Base-by-base conservation (phyloP, 2,888 invertebrate genomes). In the Cerceris ruficornis region DNA sequence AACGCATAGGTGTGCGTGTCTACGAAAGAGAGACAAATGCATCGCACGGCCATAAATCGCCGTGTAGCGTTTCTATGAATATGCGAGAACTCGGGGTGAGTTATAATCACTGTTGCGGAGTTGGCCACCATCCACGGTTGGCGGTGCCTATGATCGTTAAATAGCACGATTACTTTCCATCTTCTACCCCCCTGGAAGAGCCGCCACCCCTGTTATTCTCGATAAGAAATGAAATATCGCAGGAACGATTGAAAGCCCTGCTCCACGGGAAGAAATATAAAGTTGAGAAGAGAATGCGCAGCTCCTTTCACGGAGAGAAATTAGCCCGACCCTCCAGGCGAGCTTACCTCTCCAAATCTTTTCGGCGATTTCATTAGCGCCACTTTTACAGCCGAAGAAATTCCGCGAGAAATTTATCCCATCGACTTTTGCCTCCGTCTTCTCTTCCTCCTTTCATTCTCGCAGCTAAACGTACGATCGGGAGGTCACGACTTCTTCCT, bases 31-130 rank as follows among this genome's bases (percentile, higher is more conserved):
- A 75, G 73, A 69, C 67, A 83, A 80, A 85, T 77, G 85, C 70
- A 85, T 83, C 76, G 78, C 80, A 73, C 73, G 75, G 71, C 68
- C 85, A 81, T 84, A 83, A 85, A 85, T 84, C 84, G 72, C 17
- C 61, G 39, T 67, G 69, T 66, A 62, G 68, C 77, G 75, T 76
- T 80, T 82, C 68, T 78, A 84, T 85, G 84, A 84, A 84, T 84
- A 84, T 84, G 84, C 85, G 83, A 82, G 74, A 71, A 84, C 70
- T 74, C 54, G 77, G 58, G 75, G 55, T 71, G 85, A 84, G 80
- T 82, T 84, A 84, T 84, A 84, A 85, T 78, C 80, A 69, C 65
- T 75, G 65, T 28, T 59, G 54, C 58, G 67, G 71, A 69, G 61
- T 69, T 66, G 14, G 57, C 54, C 57, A 46, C 28, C 41, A 28